Evolutionary conservation across 2,888 invertebrate species (phyloP).

Genomic region (Drosophila leonis): DNA sequence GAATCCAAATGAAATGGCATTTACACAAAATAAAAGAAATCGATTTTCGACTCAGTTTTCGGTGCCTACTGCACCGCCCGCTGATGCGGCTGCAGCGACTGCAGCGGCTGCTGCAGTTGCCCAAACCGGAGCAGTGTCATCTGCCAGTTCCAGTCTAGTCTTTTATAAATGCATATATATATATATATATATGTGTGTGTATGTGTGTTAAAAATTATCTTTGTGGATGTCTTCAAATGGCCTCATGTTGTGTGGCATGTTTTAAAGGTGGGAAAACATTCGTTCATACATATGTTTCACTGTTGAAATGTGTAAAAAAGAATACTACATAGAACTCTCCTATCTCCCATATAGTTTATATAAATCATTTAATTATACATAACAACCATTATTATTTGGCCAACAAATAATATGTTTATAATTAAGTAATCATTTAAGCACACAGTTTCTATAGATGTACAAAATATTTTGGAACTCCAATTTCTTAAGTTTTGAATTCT

Average conservation of each 20-base stretch:
- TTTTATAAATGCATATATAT: slow-evolving; percentile 27
- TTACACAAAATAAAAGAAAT: slow-evolving; percentile 74
- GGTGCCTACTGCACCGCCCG: slow-evolving; percentile 57
- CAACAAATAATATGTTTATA: too few species aligned
- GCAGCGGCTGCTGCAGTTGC: slow-evolving; percentile 46
- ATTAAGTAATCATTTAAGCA: background rate
- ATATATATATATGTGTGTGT: slow-evolving; percentile 21
- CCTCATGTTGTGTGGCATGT: slow-evolving; percentile 65
- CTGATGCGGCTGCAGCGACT: slow-evolving; percentile 28
- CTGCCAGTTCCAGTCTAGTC: slow-evolving; percentile 54
- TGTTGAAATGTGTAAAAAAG: slow-evolving; percentile 15
- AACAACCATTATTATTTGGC: background rate
- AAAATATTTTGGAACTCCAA: background rate
- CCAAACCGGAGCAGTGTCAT: slow-evolving; percentile 73
- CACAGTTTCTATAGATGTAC: background rate
- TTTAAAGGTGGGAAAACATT: slow-evolving; percentile 58
- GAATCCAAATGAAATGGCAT: slow-evolving; percentile 73
- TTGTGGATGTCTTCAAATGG: slow-evolving; percentile 46
- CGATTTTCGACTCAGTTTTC: slow-evolving; percentile 65
- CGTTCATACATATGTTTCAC: slow-evolving; percentile 36
- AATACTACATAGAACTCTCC: background rate
- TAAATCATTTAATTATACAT: background rate
- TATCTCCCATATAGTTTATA: background rate
- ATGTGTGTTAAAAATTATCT: slow-evolving; percentile 61
- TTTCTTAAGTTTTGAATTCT: background rate